Conservation (phyloP, 1,140 invertebrate species). For the Drosophila neocordata region DNA sequence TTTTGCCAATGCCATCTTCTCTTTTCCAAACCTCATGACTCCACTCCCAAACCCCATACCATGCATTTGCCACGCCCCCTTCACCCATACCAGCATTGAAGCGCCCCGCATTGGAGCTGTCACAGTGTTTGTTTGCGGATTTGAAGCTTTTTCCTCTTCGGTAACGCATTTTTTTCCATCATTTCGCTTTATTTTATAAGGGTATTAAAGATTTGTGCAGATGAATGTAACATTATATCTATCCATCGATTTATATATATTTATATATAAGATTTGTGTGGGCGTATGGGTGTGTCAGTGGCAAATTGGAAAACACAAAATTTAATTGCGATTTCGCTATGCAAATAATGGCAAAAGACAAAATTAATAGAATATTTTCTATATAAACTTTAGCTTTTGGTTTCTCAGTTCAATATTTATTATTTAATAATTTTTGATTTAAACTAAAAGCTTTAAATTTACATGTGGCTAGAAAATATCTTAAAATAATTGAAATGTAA, state of each 20-base stretch:
- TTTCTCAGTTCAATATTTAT: no score
- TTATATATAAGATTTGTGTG: background rate
- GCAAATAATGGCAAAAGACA: background rate
- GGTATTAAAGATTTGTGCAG: slow-evolving; percentile 12
- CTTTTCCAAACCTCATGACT: background rate
- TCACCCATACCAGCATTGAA: slow-evolving; percentile 23
- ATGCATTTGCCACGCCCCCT: background rate
- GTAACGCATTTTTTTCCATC: slow-evolving; percentile 55
- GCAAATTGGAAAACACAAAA: no score
- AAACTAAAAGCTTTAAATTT: background rate
- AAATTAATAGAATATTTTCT: background rate
- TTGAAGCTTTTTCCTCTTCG: slow-evolving; percentile 72
- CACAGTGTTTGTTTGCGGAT: slow-evolving; percentile 79
- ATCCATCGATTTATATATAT: background rate
- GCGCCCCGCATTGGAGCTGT: slow-evolving; percentile 63
- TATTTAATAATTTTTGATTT: no score
- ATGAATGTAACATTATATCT: slow-evolving; percentile 12
- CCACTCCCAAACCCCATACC: no score
- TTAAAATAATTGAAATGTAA: no score
- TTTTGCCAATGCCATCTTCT: slow-evolving; percentile 26
- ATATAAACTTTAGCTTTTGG: background rate
- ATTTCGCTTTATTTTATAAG: slow-evolving; percentile 24
- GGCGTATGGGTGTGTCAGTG: no score
- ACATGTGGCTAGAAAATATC: no score
- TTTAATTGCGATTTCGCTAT: background rate